These are phyloP conservation scores for Petroica traversi DNA, from an alignment of 2,113 vertebrate species.

Conservation along the genomic window DNA sequence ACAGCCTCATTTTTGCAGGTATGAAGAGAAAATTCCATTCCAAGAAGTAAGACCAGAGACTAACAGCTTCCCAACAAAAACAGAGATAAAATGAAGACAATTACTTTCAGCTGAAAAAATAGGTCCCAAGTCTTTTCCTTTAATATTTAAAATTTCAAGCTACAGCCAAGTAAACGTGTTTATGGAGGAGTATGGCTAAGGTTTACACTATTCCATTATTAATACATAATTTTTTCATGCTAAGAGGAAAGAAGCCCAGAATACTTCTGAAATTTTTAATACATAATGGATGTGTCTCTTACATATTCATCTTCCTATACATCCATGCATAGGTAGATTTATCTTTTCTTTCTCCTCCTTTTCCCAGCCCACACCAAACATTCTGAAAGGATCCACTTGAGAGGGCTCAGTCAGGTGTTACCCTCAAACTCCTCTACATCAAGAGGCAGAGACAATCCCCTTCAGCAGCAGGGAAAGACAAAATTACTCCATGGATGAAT, in stretches of 20 bases:
- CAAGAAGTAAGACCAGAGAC: not conserved
- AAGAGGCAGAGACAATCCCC: not conserved
- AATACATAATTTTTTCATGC: not conserved
- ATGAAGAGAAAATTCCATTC: not conserved
- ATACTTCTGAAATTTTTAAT: not conserved
- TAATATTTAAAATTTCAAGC: not conserved
- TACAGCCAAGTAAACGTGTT: not conserved
- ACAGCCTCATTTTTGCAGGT: not conserved
- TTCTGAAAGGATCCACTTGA: not conserved
- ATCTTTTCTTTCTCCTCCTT: not conserved
- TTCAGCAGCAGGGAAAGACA: not conserved
- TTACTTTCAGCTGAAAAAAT: not conserved
- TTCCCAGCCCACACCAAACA: not conserved
- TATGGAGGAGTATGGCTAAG: too few species aligned
- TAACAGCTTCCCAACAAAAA: not conserved
- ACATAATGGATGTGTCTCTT: not conserved
- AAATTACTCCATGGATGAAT: not conserved
- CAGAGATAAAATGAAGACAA: not conserved
- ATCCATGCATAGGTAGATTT: not conserved
- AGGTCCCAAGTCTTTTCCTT: not conserved
- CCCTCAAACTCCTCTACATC: not conserved
- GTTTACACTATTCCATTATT: not conserved
- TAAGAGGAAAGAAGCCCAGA: not conserved
- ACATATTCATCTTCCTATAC: not conserved
- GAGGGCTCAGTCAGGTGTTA: not conserved